These are phyloP conservation scores for Patella depressa DNA, from an alignment of 2,888 invertebrate species.

Conservation along the genomic window DNA sequence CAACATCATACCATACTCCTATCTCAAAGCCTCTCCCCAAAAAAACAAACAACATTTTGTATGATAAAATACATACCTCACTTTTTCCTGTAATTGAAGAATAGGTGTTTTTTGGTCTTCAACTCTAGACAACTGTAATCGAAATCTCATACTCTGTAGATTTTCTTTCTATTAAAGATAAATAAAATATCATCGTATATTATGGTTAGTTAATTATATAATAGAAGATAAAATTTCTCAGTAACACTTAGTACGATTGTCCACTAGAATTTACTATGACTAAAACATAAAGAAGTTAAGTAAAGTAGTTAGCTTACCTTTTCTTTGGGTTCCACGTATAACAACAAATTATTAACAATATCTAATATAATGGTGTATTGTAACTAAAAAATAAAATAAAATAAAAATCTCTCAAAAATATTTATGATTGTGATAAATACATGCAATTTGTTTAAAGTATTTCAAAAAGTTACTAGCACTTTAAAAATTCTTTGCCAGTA, in stretches of 20 bases:
- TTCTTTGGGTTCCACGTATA: conserved; percentile 96
- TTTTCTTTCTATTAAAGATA: conserved; percentile 72
- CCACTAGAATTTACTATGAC: no score
- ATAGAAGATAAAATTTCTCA: no score
- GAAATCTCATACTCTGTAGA: conserved; percentile 93
- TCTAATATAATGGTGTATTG: conserved; percentile 97
- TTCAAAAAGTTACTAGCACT: no score
- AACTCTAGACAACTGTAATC: conserved; percentile 89
- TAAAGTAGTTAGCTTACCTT: conserved; percentile 73
- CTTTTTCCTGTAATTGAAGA: conserved; percentile 88
- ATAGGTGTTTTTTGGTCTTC: conserved; percentile 94
- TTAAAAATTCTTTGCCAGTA: no score
- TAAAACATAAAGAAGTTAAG: no score
- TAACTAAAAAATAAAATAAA: conserved; percentile 51
- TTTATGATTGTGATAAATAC: no score
- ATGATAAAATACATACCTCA: conserved; percentile 69
- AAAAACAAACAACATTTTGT: background rate
- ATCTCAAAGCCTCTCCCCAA: no score
- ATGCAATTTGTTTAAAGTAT: no score
- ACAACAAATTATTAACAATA: conserved; percentile 94
- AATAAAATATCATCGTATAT: no score
- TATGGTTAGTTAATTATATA: no score
- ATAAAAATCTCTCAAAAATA: background rate
- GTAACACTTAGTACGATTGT: no score
- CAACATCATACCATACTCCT: no score